These are phyloP conservation scores for Microdon myrmicae DNA, from an alignment of 2,888 invertebrate species.

Conservation along the genomic window DNA sequence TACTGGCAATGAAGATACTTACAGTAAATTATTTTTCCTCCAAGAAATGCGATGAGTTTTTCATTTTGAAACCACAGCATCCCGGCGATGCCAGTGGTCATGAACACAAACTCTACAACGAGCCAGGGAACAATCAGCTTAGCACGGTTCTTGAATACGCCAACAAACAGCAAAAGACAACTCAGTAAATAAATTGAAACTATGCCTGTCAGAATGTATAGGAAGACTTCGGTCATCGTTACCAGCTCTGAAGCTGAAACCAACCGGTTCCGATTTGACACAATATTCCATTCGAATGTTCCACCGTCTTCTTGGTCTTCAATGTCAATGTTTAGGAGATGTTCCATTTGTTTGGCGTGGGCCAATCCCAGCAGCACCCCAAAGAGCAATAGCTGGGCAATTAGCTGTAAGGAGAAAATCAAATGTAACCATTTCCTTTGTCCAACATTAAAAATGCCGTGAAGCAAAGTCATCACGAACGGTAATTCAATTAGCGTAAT, in stretches of 20 bases:
- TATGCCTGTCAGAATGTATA: slow-evolving; percentile 59
- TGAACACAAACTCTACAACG: slow-evolving; percentile 61
- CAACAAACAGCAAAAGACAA: slow-evolving; percentile 62
- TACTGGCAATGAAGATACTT: slow-evolving; percentile 56
- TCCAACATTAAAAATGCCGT: background rate
- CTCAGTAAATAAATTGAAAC: slow-evolving; percentile 61
- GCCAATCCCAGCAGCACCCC: slow-evolving; percentile 63
- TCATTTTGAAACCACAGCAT: slow-evolving; percentile 60
- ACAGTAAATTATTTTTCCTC: slow-evolving; percentile 62
- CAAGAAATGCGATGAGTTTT: slow-evolving; percentile 58
- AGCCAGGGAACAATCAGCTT: slow-evolving; percentile 65
- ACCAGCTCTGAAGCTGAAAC: slow-evolving; percentile 62
- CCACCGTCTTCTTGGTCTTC: slow-evolving; percentile 65
- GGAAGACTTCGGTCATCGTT: slow-evolving; percentile 60
- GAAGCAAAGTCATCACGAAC: background rate
- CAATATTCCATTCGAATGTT: slow-evolving; percentile 63
- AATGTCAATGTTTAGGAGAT: slow-evolving; percentile 63
- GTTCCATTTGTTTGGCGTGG: slow-evolving; percentile 66
- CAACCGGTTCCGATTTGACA: slow-evolving; percentile 62
- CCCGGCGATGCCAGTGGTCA: slow-evolving; percentile 57
- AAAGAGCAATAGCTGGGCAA: slow-evolving; percentile 64
- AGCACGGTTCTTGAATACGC: slow-evolving; percentile 63
- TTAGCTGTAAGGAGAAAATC: slow-evolving; percentile 56
- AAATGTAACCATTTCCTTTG: too few relatives aligned
- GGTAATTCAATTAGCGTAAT: slow-evolving; percentile 19